These are phyloP conservation scores for Tubulanus polymorphus DNA, from an alignment of 2,888 invertebrate genomes.

Conservation along the genomic window DNA sequence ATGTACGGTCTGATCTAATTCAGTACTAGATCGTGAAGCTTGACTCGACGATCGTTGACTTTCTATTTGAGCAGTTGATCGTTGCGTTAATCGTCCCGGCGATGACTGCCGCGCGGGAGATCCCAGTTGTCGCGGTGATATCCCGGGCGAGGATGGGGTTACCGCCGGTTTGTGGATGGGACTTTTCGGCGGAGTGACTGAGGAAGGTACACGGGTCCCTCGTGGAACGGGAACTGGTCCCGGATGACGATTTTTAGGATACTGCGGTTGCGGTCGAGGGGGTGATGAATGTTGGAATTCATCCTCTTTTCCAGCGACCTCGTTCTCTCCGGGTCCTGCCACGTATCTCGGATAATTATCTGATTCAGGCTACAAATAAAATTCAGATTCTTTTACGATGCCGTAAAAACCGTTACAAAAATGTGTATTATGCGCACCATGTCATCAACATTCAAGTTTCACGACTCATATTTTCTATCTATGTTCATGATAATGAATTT, in stretches of 20 bases:
- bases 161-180: constrained; percentile 4
- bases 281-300: constrained; percentile 20
- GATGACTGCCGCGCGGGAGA: constrained; percentile 23
- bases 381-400: no score
- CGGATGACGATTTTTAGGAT: no score
- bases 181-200: constrained; percentile 5
- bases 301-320: no score
- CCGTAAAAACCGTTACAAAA: no score
- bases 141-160: constrained; percentile 9
- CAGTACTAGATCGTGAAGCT: no score
- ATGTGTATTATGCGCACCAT: no score
- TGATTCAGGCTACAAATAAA: no score
- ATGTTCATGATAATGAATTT: no score
- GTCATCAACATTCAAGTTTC: no score
- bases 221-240: constrained; percentile 29
- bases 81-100: constrained; percentile 17
- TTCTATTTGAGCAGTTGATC: constrained; percentile 14
- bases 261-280: constrained; percentile 25
- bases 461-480: no score
- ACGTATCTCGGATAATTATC: neutral
- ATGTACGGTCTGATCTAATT: no score
- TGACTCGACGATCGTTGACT: constrained; percentile 2
- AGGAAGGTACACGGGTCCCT: constrained; percentile 15
- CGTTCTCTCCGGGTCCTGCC: neutral
- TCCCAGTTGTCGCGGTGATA: neutral